Base-by-base conservation (phyloP, 2,888 invertebrate genomes). In the Drosophila neonasuta region DNA sequence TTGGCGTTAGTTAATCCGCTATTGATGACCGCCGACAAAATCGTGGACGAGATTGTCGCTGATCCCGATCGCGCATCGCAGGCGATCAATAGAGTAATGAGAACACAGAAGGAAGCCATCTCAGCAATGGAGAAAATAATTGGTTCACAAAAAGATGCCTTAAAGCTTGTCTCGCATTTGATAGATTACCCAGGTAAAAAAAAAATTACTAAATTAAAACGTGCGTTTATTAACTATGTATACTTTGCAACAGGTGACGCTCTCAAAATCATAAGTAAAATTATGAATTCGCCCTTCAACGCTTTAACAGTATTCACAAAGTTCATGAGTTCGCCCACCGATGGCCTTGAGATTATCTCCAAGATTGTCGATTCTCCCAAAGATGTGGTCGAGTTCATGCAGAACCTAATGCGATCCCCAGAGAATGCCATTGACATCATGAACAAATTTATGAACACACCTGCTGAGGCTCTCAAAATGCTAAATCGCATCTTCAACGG, bases 301-400 rank as follows among this genome's bases (percentile, higher is more conserved):
- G 91, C 91, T 46, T 80, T 91, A 56, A 91, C 91, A 71, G 91
- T 91, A 77, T 91, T 91, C 60, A 91, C 91, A 2, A 91, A 91
- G 79, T 91, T 91, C 60, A 91, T 91, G 91, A 89, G 90, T 61
- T 91, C 91, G 4, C 91, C 91, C 9, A 91, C 90, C n/a, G 91
- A 91, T 74, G 90, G 91, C n/a, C 82, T 91, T 32, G 91, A 91
- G 79, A 90, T 91, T 15, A 91, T 91, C 56, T 89, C 90, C 3
- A 91, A 91, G 79, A 85, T 91, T 63, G 90, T 90, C 34, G 91
- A 89, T 65, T 91, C 91, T 3, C 91, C 91, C 5, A 86, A 89
- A 42, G 91, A 91, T 65, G 91, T 91, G n/a, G 79, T 91, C 7
- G 86, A 89, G 63, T 91, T 91, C 61, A 89, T 91, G 63, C 88